These are phyloP conservation scores for Oscheius sp. DNA, from an alignment of 2,888 invertebrate genomes.

Conservation along the genomic window DNA sequence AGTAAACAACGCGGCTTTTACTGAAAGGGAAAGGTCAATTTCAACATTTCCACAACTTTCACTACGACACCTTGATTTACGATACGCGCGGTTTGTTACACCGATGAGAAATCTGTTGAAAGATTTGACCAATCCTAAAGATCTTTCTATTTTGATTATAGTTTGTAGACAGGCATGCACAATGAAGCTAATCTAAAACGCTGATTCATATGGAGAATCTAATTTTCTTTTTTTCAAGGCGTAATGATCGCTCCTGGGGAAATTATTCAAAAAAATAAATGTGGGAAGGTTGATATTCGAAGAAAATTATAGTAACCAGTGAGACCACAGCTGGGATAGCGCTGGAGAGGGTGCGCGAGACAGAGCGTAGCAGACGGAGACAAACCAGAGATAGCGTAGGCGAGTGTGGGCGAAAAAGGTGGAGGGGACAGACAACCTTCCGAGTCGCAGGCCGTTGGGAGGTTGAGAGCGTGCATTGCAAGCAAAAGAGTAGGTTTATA, in stretches of 20 bases:
- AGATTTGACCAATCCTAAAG: not conserved
- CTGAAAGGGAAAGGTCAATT: not conserved
- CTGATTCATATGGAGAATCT: not conserved
- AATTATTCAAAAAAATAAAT: constrained; percentile 3
- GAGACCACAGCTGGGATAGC: constrained; percentile 21
- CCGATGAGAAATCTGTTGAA: constrained; percentile 21
- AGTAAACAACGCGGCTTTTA: too few species aligned
- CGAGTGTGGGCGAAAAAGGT: not conserved
- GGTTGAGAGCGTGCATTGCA: constrained; percentile 16
- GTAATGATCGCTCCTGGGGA: not conserved
- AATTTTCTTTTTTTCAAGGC: too few species aligned
- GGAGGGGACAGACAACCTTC: constrained; percentile 22
- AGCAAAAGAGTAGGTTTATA: constrained; percentile 6
- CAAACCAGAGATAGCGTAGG: constrained; percentile 6
- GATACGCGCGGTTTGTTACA: constrained; percentile 23
- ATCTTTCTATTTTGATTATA: too few species aligned
- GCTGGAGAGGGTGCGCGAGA: constrained; percentile 22
- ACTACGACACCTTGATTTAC: constrained; percentile 9
- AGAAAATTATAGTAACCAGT: constrained; percentile 28
- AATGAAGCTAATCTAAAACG: not conserved
- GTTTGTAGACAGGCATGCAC: too few species aligned
- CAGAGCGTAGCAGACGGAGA: constrained; percentile 8
- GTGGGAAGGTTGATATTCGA: constrained; percentile 6
- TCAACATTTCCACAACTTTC: not conserved
- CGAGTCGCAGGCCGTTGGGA: constrained; percentile 17